Evolutionary conservation across 2,888 invertebrate genomes (phyloP).

Genomic region (Ethmia dodecea): DNA sequence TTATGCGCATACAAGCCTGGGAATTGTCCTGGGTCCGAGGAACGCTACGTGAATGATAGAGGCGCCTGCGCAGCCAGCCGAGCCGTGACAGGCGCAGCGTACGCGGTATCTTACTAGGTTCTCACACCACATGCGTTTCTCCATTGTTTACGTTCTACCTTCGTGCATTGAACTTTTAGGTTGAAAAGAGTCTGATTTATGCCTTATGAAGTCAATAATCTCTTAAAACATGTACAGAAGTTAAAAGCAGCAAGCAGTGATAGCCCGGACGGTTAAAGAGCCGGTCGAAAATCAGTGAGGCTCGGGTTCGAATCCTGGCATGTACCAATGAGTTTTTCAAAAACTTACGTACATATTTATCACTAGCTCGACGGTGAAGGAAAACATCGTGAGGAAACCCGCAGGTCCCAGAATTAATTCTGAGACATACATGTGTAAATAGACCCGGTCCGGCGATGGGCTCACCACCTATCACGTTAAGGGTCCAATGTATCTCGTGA

Average conservation of each 20-base stretch:
- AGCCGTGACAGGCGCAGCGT: too few species aligned
- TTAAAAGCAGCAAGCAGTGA: not conserved
- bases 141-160: conserved; percentile 29
- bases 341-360: too few species aligned
- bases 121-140: conserved; percentile 34
- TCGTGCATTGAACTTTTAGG: conserved; percentile 8
- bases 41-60: conserved; percentile 11
- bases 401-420: too few species aligned
- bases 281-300: not conserved
- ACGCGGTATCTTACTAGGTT: conserved; percentile 21
- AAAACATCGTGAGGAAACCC: too few species aligned
- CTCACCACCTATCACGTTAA: too few species aligned
- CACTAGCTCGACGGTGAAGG: too few species aligned
- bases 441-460: too few species aligned
- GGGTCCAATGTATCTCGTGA: too few species aligned
- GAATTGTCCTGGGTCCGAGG: conserved; percentile 9
- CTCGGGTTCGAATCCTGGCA: too few species aligned
- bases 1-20: too few species aligned
- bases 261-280: not conserved
- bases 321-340: too few species aligned
- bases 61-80: conserved; percentile 43
- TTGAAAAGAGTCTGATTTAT: not conserved
- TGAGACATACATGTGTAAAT: too few species aligned
- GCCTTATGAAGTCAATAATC: not conserved
- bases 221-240: not conserved